Base-by-base conservation (phyloP, 1,140 invertebrate species). In the Drosophila orosa region DNA sequence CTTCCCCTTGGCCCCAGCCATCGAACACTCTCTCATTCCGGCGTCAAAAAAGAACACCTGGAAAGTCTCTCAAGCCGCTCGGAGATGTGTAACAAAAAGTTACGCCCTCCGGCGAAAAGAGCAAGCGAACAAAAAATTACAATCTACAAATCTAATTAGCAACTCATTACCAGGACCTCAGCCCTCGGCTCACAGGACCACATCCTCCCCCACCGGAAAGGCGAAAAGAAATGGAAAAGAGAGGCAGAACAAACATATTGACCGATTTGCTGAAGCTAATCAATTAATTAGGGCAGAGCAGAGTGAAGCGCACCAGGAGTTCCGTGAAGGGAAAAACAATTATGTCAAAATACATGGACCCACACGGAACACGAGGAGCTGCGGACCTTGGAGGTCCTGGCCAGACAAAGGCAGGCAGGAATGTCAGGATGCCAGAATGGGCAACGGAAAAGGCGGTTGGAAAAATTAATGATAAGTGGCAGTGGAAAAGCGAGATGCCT, bases 401-500 rank as follows among this genome's bases (percentile, higher is more conserved):
- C 27, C 67, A 45, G 62, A 65, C 44, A 71, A 82, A 68, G 75
- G 76, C 76, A 22, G 42, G 42, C 42, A 59, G 59, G 57, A 90
- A 77, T 87, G 87, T 90, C 86, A 80, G 82, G 76, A 87, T 90
- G 82, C 86, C 87, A 90, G 75, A 66, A 66, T 74, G 73, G 63
- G 79, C 72, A 63, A 77, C 72, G 71, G 37, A 68, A 75, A 62
- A 90, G 74, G 82, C 78, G 81, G 62, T 75, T 75, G 65, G 84
- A 89, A 87, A 90, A 87, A 90, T 90, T 90, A 90, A 90, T 90
- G 86, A 90, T 90, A 90, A 90, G 82, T 87, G 79, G 74, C 79
- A 73, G 66, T 42, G 71, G 62, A 48, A 42, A 52, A 59, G 58
- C 48, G 55, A 66, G 45, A 42, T 48, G 44, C 61, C 42, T 29